Conservation (phyloP, 2,113 vertebrate genomes). For the Python bivittatus region DNA sequence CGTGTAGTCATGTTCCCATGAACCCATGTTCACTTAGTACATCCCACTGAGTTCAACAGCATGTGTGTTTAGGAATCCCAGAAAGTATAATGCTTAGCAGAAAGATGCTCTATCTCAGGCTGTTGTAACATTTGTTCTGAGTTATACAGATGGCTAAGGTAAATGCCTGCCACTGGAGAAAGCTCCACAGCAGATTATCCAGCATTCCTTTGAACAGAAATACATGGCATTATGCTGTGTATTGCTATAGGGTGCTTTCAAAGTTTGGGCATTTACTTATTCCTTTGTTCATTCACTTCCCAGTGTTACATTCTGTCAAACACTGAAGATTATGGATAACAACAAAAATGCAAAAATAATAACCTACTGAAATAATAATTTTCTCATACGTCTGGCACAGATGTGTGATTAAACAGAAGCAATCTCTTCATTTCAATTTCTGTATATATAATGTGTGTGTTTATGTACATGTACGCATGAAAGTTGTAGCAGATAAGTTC, state of each 20-base stretch:
- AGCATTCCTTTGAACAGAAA: not conserved
- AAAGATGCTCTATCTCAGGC: not conserved
- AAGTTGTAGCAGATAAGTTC: not conserved
- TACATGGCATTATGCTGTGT: not conserved
- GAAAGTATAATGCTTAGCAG: not conserved
- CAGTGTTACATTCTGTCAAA: not conserved
- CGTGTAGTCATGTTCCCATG: not conserved
- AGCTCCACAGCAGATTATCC: not conserved
- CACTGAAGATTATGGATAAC: not conserved
- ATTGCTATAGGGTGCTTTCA: not conserved
- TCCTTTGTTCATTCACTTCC: not conserved
- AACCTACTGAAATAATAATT: not conserved
- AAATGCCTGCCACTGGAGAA: not conserved
- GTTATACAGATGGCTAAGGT: not conserved
- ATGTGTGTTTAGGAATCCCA: not conserved
- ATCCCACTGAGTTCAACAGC: not conserved
- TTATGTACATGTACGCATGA: not conserved
- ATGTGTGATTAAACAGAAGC: not conserved
- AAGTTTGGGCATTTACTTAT: not conserved
- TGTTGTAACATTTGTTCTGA: not conserved
- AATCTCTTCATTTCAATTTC: not conserved
- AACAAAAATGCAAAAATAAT: not conserved
- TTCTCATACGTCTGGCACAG: not conserved
- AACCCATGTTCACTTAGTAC: not conserved
- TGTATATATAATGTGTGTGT: not conserved